A percentile compares a stretch with the other conserved stretches of the same genome.
Evolutionary conservation across 2,113 vertebrate genomes (phyloP).

Genomic region (Kryptolebias marmoratus): DNA sequence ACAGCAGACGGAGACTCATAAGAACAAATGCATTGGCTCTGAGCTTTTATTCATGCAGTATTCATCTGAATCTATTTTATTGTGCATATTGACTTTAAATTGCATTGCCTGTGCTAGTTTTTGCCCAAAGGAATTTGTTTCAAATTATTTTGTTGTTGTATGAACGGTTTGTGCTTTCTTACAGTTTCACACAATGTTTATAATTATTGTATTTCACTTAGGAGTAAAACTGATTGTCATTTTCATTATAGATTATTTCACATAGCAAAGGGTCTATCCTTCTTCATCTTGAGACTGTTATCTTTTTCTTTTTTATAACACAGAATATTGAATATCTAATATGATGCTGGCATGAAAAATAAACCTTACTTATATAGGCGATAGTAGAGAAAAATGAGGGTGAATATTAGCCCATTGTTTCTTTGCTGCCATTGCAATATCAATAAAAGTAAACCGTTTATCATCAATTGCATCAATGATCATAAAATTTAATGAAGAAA

Average conservation of each 20-base stretch:
- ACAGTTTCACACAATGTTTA: background rate
- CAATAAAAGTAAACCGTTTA: slow-evolving; percentile 7
- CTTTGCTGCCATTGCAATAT: slow-evolving; percentile 9
- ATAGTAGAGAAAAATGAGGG: background rate
- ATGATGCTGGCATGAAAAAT: background rate
- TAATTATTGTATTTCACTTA: background rate
- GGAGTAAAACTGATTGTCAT: background rate
- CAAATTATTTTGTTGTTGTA: background rate
- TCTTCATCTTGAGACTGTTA: background rate
- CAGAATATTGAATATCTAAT: background rate
- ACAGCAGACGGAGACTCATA: background rate
- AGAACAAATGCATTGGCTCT: background rate
- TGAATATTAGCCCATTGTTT: background rate
- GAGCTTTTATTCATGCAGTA: background rate
- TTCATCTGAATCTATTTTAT: background rate
- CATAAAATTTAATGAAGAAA: slow-evolving; percentile 43
- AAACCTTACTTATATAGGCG: background rate
- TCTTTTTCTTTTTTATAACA: background rate
- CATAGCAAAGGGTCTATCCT: background rate
- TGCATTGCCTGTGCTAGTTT: background rate
- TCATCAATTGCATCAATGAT: slow-evolving; percentile 35
- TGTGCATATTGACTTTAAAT: background rate
- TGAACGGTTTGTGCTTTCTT: background rate
- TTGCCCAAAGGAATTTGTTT: background rate
- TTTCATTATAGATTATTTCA: background rate